Evolutionary conservation across 2,888 invertebrate genomes (phyloP).

Genomic region (Rotaria macrura): DNA sequence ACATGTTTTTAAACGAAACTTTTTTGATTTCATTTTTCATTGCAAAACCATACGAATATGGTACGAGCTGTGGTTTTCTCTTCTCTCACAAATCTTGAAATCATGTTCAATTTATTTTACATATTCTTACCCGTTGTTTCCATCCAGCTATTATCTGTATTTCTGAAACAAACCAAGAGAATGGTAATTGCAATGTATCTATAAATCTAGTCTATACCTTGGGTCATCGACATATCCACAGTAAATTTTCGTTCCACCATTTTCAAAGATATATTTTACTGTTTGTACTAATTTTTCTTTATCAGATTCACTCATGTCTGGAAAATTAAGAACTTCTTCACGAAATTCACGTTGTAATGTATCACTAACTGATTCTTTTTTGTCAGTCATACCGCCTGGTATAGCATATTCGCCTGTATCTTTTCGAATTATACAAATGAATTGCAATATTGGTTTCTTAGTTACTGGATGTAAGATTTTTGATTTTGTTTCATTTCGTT

Average conservation of each 20-base stretch:
- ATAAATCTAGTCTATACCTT: conserved; percentile 48
- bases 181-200: too few relatives aligned
- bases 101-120: too few relatives aligned
- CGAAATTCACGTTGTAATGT: conserved; percentile 82
- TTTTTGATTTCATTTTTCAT: too few relatives aligned
- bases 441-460: conserved; percentile 53
- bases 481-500: conserved; percentile 8
- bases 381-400: conserved; percentile 84
- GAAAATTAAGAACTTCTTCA: conserved; percentile 68
- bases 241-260: conserved; percentile 33
- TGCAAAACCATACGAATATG: too few relatives aligned
- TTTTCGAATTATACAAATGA: conserved; percentile 74
- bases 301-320: conserved; percentile 53
- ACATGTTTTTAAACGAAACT: background rate
- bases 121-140: too few relatives aligned
- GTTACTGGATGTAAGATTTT: conserved; percentile 39
- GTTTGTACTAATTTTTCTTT: conserved; percentile 41
- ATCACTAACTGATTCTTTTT: conserved; percentile 68
- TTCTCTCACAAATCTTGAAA: too few relatives aligned
- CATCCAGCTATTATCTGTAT: too few relatives aligned
- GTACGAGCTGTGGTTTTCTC: too few relatives aligned
- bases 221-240: conserved; percentile 90
- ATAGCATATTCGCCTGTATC: conserved; percentile 85
- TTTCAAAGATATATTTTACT: conserved; percentile 61
- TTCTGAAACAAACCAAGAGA: too few relatives aligned